These are phyloP conservation scores for Platycnemis pennipes DNA, from an alignment of 2,888 invertebrate species.

Conservation along the genomic window DNA sequence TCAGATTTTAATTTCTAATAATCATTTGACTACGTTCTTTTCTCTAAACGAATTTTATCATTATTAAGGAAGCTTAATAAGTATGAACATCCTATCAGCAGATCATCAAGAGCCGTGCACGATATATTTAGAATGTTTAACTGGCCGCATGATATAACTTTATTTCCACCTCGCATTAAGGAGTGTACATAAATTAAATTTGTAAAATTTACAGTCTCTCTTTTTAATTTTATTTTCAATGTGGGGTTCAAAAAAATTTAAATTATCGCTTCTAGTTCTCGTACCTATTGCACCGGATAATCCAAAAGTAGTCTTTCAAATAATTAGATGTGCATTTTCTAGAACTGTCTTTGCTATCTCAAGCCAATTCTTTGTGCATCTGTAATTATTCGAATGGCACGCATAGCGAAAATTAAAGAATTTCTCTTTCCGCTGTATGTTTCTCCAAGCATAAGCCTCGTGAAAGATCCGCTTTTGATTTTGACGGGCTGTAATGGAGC, in stretches of 20 bases:
- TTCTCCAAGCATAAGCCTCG: not conserved
- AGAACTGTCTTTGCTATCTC: not conserved
- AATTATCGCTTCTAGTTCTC: not conserved
- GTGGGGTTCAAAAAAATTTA: not conserved
- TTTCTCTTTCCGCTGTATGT: not conserved
- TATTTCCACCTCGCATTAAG: not conserved
- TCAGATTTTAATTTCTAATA: not conserved
- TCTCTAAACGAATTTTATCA: not conserved
- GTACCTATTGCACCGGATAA: not conserved
- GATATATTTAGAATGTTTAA: not conserved
- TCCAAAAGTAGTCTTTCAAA: not conserved
- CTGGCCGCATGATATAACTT: not conserved
- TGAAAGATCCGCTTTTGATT: not conserved
- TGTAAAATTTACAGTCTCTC: not conserved
- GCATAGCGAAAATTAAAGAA: not conserved
- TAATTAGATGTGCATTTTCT: not conserved
- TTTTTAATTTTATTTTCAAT: constrained; percentile 25
- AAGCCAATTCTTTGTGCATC: not conserved
- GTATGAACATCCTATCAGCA: not conserved
- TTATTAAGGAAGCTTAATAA: not conserved
- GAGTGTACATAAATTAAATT: not conserved
- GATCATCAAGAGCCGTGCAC: not conserved
- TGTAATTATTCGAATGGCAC: not conserved
- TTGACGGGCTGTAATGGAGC: not conserved
- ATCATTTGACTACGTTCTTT: not conserved